Percentiles rank a stretch among this genome's conserved stretches.
Conservation (phyloP, 2,797 vertebrate species). For the Emys orbicularis region DNA sequence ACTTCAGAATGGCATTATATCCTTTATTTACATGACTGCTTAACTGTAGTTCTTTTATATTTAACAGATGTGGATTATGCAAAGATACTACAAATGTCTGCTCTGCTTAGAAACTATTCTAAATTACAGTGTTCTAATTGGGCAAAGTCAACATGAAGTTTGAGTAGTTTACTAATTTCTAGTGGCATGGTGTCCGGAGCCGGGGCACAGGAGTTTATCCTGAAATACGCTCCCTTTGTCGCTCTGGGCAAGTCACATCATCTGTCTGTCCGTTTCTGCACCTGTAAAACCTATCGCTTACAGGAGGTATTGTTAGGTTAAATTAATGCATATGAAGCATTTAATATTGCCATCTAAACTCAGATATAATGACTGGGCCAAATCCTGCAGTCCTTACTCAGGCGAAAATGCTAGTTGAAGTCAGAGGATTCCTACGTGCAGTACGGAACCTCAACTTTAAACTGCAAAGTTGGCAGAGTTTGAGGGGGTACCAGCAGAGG, state of each 20-base stretch:
- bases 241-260: constrained; percentile 1
- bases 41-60: constrained; percentile 22
- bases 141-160: constrained; percentile 34
- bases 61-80: constrained; percentile 48
- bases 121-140: constrained; percentile 37
- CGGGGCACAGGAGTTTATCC: constrained; percentile 5
- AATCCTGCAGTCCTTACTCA: not conserved
- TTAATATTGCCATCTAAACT: not conserved
- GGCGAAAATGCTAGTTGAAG: not conserved
- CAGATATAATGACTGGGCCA: not conserved
- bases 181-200: not conserved
- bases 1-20: not conserved
- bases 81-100: constrained; percentile 29
- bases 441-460: not conserved
- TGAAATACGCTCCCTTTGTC: not conserved
- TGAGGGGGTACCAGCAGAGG: not conserved
- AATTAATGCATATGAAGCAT: not conserved
- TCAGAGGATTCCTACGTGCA: not conserved
- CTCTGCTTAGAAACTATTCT: constrained; percentile 41
- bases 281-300: constrained; percentile 29
- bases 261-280: constrained; percentile 2
- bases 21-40: constrained; percentile 34
- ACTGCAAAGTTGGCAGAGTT: not conserved
- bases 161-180: constrained; percentile 24
- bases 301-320: not conserved